phyloP scores from a whole-genome alignment of 2,113 vertebrate species.

The Tyrannus savana region DNA sequence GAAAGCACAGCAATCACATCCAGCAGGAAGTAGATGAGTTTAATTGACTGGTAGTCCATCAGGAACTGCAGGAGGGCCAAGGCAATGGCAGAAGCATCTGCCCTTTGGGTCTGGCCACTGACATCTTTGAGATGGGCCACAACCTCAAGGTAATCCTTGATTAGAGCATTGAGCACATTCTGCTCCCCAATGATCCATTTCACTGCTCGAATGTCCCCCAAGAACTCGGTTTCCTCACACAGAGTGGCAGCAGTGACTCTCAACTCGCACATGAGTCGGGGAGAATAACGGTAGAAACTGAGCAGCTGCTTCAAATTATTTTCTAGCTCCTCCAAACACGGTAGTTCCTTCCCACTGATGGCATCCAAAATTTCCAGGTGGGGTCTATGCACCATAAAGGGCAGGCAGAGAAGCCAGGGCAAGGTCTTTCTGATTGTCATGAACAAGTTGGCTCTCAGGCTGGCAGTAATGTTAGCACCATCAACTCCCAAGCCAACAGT shows the following conservation, averaged over 20 bases:
- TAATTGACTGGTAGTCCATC: conserved; percentile 94
- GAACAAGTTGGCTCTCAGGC: conserved; percentile 87
- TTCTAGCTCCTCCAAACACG: conserved; percentile 93
- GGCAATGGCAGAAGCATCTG: conserved; percentile 90
- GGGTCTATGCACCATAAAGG: conserved; percentile 92
- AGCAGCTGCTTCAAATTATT: conserved; percentile 95
- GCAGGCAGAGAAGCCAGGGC: conserved; percentile 93
- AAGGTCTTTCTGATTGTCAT: conserved; percentile 89
- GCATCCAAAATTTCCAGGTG: conserved; percentile 93
- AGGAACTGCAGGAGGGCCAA: conserved; percentile 94
- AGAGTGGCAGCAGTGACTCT: conserved; percentile 88
- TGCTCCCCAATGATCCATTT: conserved; percentile 96
- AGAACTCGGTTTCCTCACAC: conserved; percentile 92
- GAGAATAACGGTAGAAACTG: conserved; percentile 95
- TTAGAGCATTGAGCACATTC: conserved; percentile 92
- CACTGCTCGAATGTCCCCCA: conserved; percentile 91
- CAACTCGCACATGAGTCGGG: conserved; percentile 90
- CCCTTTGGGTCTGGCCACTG: conserved; percentile 91
- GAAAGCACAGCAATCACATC: conserved; percentile 92
- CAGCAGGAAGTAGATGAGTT: conserved; percentile 95
- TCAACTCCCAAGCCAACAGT: conserved; percentile 90
- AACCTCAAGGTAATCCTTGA: conserved; percentile 96
- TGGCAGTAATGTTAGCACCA: conserved; percentile 87
- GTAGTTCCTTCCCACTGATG: conserved; percentile 93
- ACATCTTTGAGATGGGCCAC: conserved; percentile 93